Base-by-base conservation (phyloP, 2,797 vertebrate species). In the Halcyon chelicuti region DNA sequence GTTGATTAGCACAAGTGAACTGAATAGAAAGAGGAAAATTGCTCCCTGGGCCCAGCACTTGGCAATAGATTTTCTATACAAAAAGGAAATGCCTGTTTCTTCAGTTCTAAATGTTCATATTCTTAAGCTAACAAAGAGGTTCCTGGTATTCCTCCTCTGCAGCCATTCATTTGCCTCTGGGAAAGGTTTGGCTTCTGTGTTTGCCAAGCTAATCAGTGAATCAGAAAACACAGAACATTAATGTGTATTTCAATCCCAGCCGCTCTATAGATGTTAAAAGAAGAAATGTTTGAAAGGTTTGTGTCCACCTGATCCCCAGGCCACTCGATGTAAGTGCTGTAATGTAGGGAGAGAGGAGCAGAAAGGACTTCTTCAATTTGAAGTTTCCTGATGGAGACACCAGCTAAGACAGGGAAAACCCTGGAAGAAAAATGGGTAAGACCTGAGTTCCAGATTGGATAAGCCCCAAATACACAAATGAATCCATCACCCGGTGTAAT, bases 171-270 rank as follows among this genome's bases (percentile, higher is more conserved):
- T 37, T 51, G 62, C 76, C 70, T 62, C 90, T 60, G 87, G 72
- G 85, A 90, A 80, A 80, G 68, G 54, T 49, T 74, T 70, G 29
- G 57, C 79, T 71, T 62, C 86, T 75, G 72, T 62, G 20, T 73
- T 94, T 88, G 90, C 88, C 93, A 71, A 46, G 46, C 33, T 94
- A 74, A 94, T 90, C 49, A 88, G 71, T 40, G 72, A 82, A 90
- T 88, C 7, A 77, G 52, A 95, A 87, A 77, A 46, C 51, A 77
- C 5, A 14, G 44, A 80, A 44, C 10, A 29, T 42, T 61, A 68
- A 47, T 1, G 13, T 51, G 33, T 46, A 23, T 82, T 91, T 60
- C 37, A 57, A 86, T 57, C 57, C n/a, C 29, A 47, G 68, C 26
- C 61, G 8, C 65, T 77, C 47, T 31, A 4, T 15, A 71, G 17